Evolutionary conservation across 2,797 vertebrate species (phyloP).

Genomic region (Aselliscus stoliczkanus): DNA sequence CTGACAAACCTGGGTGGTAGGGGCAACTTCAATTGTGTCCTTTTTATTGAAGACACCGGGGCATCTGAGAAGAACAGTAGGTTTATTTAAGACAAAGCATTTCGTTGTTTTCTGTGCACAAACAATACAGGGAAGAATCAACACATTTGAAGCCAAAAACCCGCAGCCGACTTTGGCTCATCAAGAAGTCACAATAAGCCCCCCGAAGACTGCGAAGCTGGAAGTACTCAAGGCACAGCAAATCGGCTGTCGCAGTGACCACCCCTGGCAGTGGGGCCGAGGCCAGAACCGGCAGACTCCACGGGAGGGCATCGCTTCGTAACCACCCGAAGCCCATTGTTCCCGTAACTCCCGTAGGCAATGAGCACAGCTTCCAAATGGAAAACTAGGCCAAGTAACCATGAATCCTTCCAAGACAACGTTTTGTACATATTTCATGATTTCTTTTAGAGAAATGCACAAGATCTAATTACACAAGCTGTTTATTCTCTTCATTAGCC

Average conservation of each 20-base stretch:
- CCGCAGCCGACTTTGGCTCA: not conserved
- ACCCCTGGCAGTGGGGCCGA: not conserved
- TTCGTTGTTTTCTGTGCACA: not conserved
- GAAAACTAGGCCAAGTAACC: slow-evolving; percentile 10
- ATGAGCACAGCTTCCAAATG: not conserved
- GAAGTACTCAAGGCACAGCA: not conserved
- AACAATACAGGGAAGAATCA: not conserved
- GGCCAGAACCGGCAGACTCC: not conserved
- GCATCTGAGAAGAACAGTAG: not conserved
- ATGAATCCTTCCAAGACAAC: slow-evolving; percentile 16
- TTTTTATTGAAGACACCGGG: not conserved
- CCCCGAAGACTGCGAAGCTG: not conserved
- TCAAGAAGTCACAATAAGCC: not conserved
- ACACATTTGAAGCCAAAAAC: not conserved
- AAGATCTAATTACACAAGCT: slow-evolving; percentile 30
- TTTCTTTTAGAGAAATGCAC: slow-evolving; percentile 44
- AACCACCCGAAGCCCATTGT: not conserved
- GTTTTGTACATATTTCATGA: slow-evolving; percentile 38
- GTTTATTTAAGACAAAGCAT: not conserved
- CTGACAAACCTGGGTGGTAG: not conserved
- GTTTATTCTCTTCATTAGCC: slow-evolving; percentile 40
- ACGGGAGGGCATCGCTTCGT: not conserved
- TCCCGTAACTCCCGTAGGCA: not conserved
- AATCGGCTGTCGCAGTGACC: not conserved
- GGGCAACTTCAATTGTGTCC: not conserved